A percentile compares a stretch with the other conserved stretches of the same genome.
Evolutionary conservation across 2,888 invertebrate species (phyloP).

Genomic region (Schizaphis graminum): DNA sequence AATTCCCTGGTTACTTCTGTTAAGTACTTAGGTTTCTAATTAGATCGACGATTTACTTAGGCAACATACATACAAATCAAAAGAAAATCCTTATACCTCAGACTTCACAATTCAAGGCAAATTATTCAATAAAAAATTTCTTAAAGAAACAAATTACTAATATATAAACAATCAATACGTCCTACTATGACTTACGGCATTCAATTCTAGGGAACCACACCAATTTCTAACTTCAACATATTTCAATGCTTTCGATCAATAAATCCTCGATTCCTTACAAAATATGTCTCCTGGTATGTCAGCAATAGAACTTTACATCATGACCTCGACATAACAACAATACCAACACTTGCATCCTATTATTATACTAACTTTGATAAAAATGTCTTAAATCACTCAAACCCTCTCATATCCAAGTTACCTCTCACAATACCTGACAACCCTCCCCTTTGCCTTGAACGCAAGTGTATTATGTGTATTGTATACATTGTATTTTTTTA

Average conservation of each 20-base stretch:
- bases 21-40: neutral
- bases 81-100: neutral
- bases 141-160: neutral
- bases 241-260: neutral
- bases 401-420: neutral
- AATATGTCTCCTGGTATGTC: slow-evolving; percentile 24
- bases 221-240: neutral
- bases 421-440: neutral
- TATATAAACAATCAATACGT: neutral
- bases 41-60: neutral
- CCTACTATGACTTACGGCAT: neutral
- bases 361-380: neutral
- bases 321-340: neutral
- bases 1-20: neutral
- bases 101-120: neutral
- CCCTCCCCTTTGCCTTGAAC: neutral
- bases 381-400: neutral
- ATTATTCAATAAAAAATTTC: neutral
- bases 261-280: neutral
- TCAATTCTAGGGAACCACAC: neutral
- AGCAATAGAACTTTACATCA: neutral
- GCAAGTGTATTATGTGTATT: no score
- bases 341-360: neutral
- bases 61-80: neutral
- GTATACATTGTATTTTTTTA: no score